Evolutionary conservation across 1,140 invertebrate genomes (phyloP), one percentile per base, ranked within the genome.

Genomic region (Eufriesea mexicana): DNA sequence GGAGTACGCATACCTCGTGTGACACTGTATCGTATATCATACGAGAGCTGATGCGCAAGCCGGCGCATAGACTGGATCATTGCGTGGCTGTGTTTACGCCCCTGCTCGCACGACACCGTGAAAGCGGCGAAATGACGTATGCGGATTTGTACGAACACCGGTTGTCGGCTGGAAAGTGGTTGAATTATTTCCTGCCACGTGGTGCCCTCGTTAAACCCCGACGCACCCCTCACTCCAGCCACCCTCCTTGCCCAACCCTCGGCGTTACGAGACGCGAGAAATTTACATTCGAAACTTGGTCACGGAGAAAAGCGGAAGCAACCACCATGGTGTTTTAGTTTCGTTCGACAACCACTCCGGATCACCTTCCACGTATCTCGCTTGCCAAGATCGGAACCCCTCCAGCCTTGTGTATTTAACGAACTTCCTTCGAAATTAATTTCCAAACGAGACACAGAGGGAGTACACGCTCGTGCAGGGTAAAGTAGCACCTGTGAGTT

Each of bases 111-210:
- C 59, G 14, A 28, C n/a, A 45, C 64, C 81, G 71, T 51, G 85
- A 84, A 72, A 87, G 79, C 86, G 85, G 83, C 42, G 72, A 61
- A 83, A 80, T 84, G 66, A 79, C 67, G 66, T 75, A 86, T 71
- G 80, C 54, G 42, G 72, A 61, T 62, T 55, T 42, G 49, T 18
- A 25, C 71, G 25, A 28, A 25, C 73, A 25, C 42, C 18, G 45
- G 62, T 57, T 68, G 73, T 82, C 79, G 62, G 25, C 75, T 45
- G 16, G 70, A 87, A 85, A 86, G 74, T 86, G 84, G 55, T 85
- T 86, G 80, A 87, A 87, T 87, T 87, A 86, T 84, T 86, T 74
- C 73, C 59, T 49, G 67, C 51, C 70, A 59, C 62, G 72, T 45
- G 62, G 23, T 61, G 42, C 72, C 25, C n/a, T 67, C 61, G 59